Percentiles rank a stretch among this genome's conserved stretches.
Evolutionary conservation across 2,113 vertebrate genomes (phyloP).

Genomic region (Melanocharis versteri): DNA sequence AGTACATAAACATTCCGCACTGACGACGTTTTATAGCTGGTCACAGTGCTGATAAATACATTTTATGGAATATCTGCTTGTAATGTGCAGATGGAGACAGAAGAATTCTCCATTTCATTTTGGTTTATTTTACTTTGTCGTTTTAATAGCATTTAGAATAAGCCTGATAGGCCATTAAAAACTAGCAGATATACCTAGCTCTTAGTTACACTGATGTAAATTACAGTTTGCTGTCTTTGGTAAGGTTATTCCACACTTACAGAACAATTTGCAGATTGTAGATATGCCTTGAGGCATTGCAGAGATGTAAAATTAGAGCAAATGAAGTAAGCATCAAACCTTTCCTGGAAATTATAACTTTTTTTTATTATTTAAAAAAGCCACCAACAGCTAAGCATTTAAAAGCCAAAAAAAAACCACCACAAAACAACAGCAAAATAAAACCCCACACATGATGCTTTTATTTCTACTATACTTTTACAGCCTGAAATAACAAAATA

Average conservation of each 20-base stretch:
- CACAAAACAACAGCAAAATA: background rate
- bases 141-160: slow-evolving; percentile 11
- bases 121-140: slow-evolving; percentile 32
- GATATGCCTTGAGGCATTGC: background rate
- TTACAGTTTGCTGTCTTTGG: background rate
- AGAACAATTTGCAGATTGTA: background rate
- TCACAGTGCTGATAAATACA: slow-evolving; percentile 4
- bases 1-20: background rate
- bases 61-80: background rate
- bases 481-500: background rate
- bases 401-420: background rate
- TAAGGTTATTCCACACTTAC: background rate
- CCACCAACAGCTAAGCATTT: background rate
- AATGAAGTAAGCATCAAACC: background rate
- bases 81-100: background rate
- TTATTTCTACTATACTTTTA: background rate
- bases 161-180: slow-evolving; percentile 1
- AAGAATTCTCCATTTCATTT: background rate
- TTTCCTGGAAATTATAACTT: background rate
- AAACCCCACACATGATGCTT: background rate
- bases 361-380: background rate
- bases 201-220: background rate
- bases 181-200: background rate
- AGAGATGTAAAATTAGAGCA: background rate
- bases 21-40: background rate